phyloP scores from a whole-genome alignment of 2,113 vertebrate species.

The Aegithalos caudatus region DNA sequence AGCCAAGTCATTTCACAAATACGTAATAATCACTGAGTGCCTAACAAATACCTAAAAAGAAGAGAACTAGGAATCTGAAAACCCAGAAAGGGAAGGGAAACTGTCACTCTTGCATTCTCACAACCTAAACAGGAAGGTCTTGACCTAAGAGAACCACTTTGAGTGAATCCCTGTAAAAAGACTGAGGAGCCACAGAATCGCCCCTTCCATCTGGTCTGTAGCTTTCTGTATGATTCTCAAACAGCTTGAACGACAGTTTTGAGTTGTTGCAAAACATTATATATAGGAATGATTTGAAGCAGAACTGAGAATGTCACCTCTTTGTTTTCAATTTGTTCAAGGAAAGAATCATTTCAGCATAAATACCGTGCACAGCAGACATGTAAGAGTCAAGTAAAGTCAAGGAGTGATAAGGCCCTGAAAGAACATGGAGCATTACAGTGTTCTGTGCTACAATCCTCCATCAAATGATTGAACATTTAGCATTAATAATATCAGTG shows the following conservation, averaged over 20 bases:
- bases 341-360: background rate
- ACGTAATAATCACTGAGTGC: background rate
- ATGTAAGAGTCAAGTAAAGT: background rate
- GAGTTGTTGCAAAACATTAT: background rate
- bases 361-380: background rate
- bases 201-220: background rate
- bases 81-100: background rate
- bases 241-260: background rate
- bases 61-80: background rate
- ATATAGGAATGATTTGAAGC: background rate
- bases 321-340: background rate
- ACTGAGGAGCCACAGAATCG: background rate
- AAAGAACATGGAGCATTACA: background rate
- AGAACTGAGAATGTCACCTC: background rate
- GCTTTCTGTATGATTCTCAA: background rate
- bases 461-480: background rate
- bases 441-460: background rate
- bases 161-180: background rate
- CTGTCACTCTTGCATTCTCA: background rate
- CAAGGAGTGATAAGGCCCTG: background rate
- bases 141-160: background rate
- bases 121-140: background rate
- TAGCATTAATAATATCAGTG: background rate
- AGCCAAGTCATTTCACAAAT: background rate
- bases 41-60: background rate